Conservation (phyloP, 2,797 vertebrate genomes). For the Sebastes steindachneri region DNA sequence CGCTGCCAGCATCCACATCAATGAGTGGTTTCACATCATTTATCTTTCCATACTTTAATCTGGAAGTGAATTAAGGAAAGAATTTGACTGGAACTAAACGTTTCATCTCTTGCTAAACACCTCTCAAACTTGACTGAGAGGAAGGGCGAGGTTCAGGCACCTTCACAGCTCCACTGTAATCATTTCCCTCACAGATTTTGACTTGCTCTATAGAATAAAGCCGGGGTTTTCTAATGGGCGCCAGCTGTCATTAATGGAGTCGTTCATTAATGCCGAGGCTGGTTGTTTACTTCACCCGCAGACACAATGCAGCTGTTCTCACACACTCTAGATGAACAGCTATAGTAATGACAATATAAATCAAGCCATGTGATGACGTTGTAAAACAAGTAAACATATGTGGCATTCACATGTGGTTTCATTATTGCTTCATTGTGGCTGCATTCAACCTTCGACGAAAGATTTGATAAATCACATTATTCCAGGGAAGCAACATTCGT, state of each 20-base stretch:
- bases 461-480: not conserved
- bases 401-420: conserved; percentile 9
- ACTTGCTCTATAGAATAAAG: not conserved
- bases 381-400: not conserved
- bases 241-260: conserved; percentile 11
- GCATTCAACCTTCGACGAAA: not conserved
- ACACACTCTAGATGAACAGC: not conserved
- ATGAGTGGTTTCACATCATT: not conserved
- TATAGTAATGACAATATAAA: not conserved
- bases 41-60: not conserved
- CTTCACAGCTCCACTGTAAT: not conserved
- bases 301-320: conserved; percentile 17
- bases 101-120: not conserved
- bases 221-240: not conserved
- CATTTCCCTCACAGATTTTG: not conserved
- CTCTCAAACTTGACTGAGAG: not conserved
- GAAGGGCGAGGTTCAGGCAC: not conserved
- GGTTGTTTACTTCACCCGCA: not conserved
- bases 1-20: conserved; percentile 9
- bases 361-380: not conserved
- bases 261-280: not conserved
- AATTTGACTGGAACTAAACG: not conserved
- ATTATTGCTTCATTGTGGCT: not conserved
- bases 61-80: not conserved
- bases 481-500: not conserved